Evolutionary conservation across 2,113 vertebrate genomes (phyloP).

Genomic region (Malurus cyaneus): DNA sequence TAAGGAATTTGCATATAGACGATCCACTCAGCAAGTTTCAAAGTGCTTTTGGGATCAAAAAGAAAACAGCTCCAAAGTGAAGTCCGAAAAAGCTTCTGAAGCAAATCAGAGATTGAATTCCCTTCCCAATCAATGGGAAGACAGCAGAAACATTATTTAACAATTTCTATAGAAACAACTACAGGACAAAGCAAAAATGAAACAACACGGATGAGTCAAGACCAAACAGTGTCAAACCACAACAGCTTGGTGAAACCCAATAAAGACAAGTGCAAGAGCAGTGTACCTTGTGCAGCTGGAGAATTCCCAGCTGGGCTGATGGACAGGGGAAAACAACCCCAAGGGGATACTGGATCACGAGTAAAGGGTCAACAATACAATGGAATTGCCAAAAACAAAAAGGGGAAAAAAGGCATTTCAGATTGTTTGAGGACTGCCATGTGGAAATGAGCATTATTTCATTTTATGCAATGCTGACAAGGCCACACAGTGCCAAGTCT

Average conservation of each 20-base stretch:
- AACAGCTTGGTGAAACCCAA: not conserved
- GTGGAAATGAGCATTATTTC: not conserved
- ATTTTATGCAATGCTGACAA: not conserved
- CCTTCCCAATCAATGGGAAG: not conserved
- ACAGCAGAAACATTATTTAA: not conserved
- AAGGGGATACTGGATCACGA: not conserved
- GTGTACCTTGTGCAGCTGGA: not conserved
- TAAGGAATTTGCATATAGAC: not conserved
- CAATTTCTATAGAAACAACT: not conserved
- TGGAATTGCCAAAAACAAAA: not conserved
- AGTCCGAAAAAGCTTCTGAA: not conserved
- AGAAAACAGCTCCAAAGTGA: not conserved
- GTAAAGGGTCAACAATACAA: not conserved
- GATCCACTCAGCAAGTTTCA: not conserved
- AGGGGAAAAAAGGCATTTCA: not conserved
- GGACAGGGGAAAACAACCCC: not conserved
- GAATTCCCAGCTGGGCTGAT: not conserved
- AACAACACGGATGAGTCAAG: rapidly evolving
- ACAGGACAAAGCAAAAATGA: not conserved
- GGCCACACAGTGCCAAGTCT: not conserved
- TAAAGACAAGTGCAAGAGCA: not conserved
- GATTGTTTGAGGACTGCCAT: not conserved
- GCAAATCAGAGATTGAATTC: not conserved
- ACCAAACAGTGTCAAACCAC: not conserved
- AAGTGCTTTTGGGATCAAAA: slow-evolving; percentile 8